Percentiles rank a stretch among this genome's conserved stretches.
phyloP scores from a whole-genome alignment of 2,113 vertebrate genomes.

The Mus pahari region DNA sequence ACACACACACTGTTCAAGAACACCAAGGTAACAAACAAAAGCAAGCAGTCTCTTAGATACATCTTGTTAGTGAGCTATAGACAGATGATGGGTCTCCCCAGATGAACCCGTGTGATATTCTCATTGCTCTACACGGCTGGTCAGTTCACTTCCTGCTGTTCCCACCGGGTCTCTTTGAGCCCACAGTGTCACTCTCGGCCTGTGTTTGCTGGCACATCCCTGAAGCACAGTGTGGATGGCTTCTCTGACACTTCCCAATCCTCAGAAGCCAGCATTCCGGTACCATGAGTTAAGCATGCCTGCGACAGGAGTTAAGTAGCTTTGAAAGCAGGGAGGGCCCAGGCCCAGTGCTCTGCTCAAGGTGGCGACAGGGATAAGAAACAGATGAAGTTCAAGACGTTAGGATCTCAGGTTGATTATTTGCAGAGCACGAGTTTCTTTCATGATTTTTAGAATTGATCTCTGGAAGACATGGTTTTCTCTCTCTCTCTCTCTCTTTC shows the following conservation, averaged over 20 bases:
- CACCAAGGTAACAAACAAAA: background rate
- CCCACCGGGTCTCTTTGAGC: background rate
- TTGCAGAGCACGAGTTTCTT: constrained; percentile 13
- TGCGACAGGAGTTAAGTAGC: constrained; percentile 4
- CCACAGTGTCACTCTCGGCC: background rate
- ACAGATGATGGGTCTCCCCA: background rate
- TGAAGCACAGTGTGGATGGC: background rate
- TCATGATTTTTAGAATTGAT: constrained; percentile 52
- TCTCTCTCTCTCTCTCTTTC: no score
- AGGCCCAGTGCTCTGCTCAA: background rate
- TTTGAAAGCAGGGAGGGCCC: constrained; percentile 32
- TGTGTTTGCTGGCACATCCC: background rate
- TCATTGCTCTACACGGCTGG: background rate
- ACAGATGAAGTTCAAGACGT: constrained; percentile 8
- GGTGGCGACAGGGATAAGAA: background rate
- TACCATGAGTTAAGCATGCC: background rate
- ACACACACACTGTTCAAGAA: background rate
- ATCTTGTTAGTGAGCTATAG: background rate
- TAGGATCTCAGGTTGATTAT: constrained; percentile 6
- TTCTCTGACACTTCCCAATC: background rate
- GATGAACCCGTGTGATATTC: background rate
- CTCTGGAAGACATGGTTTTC: constrained; percentile 33
- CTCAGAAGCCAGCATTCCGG: background rate
- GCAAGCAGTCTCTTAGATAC: background rate
- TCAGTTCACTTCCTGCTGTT: background rate